phyloP scores from a whole-genome alignment of 2,888 invertebrate genomes.

The Patella caerulea region DNA sequence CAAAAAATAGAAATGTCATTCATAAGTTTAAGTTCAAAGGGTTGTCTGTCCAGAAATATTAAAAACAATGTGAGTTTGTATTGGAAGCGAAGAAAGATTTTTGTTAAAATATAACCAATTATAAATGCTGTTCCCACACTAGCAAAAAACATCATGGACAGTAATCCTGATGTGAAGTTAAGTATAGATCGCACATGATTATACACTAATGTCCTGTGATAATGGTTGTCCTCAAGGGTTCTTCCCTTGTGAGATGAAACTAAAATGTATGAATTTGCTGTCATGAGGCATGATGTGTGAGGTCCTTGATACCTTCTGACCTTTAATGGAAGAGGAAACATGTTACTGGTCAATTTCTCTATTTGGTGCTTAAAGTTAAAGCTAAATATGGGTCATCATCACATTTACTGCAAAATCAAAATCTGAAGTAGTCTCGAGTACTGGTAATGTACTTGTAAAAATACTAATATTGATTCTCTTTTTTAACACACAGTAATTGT shows the following conservation, averaged over 20 bases:
- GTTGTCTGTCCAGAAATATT: slow-evolving; percentile 18
- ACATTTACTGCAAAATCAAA: no score
- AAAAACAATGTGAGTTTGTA: slow-evolving; percentile 19
- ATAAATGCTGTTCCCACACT: slow-evolving; percentile 13
- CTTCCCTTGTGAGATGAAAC: not conserved
- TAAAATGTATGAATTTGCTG: slow-evolving; percentile 18
- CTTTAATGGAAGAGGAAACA: slow-evolving; percentile 1
- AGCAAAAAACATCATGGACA: slow-evolving; percentile 11
- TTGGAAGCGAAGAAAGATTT: slow-evolving; percentile 25
- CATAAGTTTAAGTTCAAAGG: slow-evolving; percentile 18
- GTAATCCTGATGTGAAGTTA: slow-evolving; percentile 14
- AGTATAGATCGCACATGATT: slow-evolving; percentile 8
- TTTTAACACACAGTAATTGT: no score
- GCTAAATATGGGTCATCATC: no score
- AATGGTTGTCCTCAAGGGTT: not conserved
- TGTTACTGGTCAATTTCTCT: not conserved
- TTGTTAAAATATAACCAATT: slow-evolving; percentile 17
- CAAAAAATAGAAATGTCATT: slow-evolving; percentile 17
- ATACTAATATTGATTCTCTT: no score
- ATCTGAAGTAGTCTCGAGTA: no score
- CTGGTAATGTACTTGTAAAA: no score
- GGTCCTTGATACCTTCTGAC: slow-evolving; percentile 21
- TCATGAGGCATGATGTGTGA: slow-evolving; percentile 25
- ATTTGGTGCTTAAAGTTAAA: no score
- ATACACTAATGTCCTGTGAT: not conserved